Conservation (phyloP, 2,797 vertebrate genomes). For the Lepidocolaptes lacrymiger region DNA sequence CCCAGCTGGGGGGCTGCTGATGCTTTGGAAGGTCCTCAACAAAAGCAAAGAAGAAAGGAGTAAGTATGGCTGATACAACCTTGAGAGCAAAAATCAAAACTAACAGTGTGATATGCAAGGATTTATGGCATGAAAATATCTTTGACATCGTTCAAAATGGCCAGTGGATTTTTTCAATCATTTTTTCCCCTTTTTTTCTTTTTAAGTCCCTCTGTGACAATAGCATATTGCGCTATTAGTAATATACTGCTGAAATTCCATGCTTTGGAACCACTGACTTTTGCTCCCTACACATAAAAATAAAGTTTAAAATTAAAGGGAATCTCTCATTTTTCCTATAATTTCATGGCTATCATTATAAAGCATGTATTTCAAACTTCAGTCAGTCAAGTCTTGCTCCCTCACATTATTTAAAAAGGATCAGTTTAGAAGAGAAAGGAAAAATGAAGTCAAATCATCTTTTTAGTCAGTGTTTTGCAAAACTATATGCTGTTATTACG, state of each 20-base stretch:
- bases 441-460: not conserved
- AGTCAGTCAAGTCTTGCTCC: not conserved
- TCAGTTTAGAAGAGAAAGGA: not conserved
- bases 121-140: not conserved
- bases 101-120: not conserved
- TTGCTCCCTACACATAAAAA: not conserved
- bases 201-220: not conserved
- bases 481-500: not conserved
- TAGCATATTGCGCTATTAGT: accelerated
- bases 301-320: not conserved
- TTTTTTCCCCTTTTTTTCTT: not conserved
- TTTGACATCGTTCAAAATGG: not conserved
- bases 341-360: not conserved
- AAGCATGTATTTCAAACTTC: not conserved
- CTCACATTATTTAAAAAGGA: not conserved
- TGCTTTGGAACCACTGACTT: not conserved
- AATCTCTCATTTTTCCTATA: not conserved
- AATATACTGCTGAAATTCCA: not conserved
- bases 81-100: not conserved
- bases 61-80: not conserved
- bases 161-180: accelerated
- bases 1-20: not conserved
- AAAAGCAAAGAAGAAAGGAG: not conserved
- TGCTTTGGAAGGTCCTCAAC: not conserved
- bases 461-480: not conserved